Evolutionary conservation across 1,140 invertebrate genomes (phyloP), one percentile per base, ranked within the genome.

Genomic region (Drosophila trapezifrons): DNA sequence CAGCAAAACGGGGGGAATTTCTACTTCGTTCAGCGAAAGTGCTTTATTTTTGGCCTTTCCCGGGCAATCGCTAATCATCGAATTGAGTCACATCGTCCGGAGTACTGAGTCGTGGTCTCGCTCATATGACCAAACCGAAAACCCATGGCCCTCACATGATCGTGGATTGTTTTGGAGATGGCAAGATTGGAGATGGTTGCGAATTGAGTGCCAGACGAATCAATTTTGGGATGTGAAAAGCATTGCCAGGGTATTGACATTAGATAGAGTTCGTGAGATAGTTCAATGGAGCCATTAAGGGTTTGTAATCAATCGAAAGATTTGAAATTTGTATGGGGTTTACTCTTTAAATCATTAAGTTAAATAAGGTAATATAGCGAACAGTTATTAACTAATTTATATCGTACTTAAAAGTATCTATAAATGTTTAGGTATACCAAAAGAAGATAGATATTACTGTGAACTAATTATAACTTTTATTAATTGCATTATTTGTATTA

Each of bases 11-110:
- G 38, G 54, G 37, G 38, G 18, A 22, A 59, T 49, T 63, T 46
- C 22, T 29, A 29, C 27, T 32, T 22, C 17, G 46, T 13, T 42
- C 32, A 40, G 46, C 42, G 64, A 71, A 70, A 71, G 65, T 57
- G 35, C 12, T 70, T 71, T 70, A 71, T 70, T 69, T 47, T 69
- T 22, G 42, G 63, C 13, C 32, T 18, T 60, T 18, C n/a, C 57
- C 25, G 56, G 60, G 56, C 29, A 42, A 45, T 12, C 13, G 57
- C 57, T 65, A 65, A 64, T 62, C 62, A 64, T 15, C 27, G n/a
- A 63, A 64, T 43, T 64, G 57, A 67, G 35, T 63, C 64, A 63
- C 43, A 63, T 42, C 4, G 18, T 27, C 2, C 18, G n/a, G 45
- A 25, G 15, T 40, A 20, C 32, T 20, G 32, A 38, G 49, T 22